These are phyloP conservation scores for Cerceris rybyensis DNA, from an alignment of 2,888 invertebrate genomes.

Conservation along the genomic window DNA sequence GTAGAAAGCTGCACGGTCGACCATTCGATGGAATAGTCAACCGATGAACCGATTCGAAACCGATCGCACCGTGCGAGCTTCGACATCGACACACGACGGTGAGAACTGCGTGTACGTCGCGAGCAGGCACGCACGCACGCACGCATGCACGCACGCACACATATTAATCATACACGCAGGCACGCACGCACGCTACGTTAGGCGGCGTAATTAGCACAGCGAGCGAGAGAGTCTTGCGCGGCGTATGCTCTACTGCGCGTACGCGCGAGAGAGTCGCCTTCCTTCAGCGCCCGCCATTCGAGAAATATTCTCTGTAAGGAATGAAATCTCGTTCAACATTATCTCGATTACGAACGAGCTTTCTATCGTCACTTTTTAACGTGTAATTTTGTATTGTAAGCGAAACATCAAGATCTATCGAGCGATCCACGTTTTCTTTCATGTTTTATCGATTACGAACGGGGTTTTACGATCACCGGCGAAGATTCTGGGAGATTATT, in stretches of 20 bases:
- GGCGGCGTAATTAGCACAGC: constrained; percentile 75
- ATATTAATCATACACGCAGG: constrained; percentile 43
- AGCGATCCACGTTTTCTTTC: no score
- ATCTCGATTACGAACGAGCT: neutral
- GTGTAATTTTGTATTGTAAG: no score
- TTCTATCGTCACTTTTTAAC: no score
- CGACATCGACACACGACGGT: constrained; percentile 41
- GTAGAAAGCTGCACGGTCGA: constrained; percentile 33
- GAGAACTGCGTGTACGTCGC: constrained; percentile 65
- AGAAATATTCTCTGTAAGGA: constrained; percentile 40
- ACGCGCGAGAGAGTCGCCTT: constrained; percentile 53
- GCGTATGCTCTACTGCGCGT: constrained; percentile 66
- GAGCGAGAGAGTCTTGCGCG: constrained; percentile 71
- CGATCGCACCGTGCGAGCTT: constrained; percentile 36
- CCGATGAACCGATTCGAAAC: neutral
- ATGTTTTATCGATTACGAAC: no score
- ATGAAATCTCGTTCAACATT: constrained; percentile 4
- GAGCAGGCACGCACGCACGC: constrained; percentile 59
- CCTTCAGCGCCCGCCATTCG: constrained; percentile 39
- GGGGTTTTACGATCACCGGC: no score
- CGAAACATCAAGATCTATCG: no score
- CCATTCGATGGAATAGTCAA: constrained; percentile 10
- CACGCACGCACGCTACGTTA: constrained; percentile 72
- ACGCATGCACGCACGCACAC: constrained; percentile 42
- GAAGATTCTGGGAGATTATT: neutral